A percentile compares a stretch with the other conserved stretches of the same genome.
These are phyloP conservation scores for Lichenostomus cassidix DNA, from an alignment of 2,113 vertebrate species.

Conservation along the genomic window DNA sequence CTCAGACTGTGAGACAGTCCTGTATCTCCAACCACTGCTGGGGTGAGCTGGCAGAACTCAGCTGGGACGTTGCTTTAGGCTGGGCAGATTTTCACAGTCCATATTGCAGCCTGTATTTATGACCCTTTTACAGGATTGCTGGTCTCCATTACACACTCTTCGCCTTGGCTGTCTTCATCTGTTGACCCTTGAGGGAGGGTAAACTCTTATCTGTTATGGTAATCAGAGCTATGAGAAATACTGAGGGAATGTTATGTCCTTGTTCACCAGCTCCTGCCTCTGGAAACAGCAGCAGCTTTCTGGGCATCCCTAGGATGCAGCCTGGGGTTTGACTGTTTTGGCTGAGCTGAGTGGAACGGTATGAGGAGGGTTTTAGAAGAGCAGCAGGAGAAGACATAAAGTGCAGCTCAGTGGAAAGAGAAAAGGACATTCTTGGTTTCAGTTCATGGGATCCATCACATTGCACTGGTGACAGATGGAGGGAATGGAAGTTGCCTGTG, in stretches of 20 bases:
- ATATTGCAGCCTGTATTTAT: not conserved
- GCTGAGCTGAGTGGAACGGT: not conserved
- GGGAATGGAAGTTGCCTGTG: conserved; percentile 26
- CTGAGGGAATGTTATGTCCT: not conserved
- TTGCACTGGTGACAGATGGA: conserved; percentile 58
- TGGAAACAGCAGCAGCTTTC: not conserved
- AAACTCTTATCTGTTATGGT: not conserved
- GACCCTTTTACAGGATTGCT: not conserved
- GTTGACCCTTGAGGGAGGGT: not conserved
- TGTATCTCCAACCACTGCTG: not conserved
- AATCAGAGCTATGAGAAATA: not conserved
- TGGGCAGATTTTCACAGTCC: not conserved
- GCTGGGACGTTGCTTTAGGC: not conserved
- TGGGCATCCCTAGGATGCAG: not conserved
- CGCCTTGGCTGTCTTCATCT: not conserved
- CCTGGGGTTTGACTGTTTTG: not conserved
- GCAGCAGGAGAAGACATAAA: not conserved
- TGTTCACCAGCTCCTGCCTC: not conserved
- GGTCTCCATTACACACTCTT: not conserved
- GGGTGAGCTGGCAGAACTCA: not conserved
- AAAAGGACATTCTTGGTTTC: not conserved
- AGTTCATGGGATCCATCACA: conserved; percentile 8
- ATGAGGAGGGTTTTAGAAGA: not conserved
- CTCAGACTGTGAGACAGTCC: not conserved
- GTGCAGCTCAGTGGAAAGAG: not conserved